Conservation (phyloP, 2,888 invertebrate species). For the Erebia ligea region DNA sequence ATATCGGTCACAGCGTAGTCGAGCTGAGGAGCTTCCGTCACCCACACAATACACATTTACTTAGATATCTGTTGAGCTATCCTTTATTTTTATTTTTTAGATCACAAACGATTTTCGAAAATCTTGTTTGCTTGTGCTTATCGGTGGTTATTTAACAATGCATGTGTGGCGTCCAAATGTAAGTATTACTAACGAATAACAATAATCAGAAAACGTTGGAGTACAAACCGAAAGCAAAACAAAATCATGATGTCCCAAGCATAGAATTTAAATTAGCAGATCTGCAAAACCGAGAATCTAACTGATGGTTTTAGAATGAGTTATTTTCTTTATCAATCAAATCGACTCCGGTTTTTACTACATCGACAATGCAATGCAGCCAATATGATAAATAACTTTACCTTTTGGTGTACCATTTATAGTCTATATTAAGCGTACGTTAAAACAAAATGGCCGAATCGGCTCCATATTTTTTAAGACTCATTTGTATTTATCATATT, state of each 20-base stretch:
- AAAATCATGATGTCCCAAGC: not conserved
- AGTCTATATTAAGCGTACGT: not conserved
- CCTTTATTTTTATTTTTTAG: slow-evolving; percentile 33
- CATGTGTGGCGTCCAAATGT: slow-evolving; percentile 43
- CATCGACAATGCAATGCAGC: slow-evolving; percentile 6
- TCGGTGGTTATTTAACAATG: slow-evolving; percentile 41
- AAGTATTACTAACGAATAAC: slow-evolving; percentile 33
- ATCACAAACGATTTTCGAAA: slow-evolving; percentile 37
- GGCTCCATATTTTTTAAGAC: not conserved
- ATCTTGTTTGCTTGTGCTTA: slow-evolving; percentile 53
- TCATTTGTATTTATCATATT: slow-evolving; percentile 25
- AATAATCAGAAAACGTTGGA: slow-evolving; percentile 9
- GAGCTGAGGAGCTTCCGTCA: slow-evolving; percentile 44
- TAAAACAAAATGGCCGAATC: slow-evolving; percentile 8
- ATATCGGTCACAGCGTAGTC: slow-evolving; percentile 29
- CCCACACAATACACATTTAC: slow-evolving; percentile 41
- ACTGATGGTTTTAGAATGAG: not conserved
- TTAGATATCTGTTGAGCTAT: slow-evolving; percentile 35
- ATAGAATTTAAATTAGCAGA: not conserved
- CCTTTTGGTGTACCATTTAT: not conserved
- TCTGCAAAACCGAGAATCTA: not conserved
- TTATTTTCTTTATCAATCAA: not conserved
- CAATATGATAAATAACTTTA: slow-evolving; percentile 27
- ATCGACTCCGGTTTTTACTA: slow-evolving; percentile 17
- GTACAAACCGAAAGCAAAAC: slow-evolving; percentile 8